These are phyloP conservation scores for Rhabdophis nuchalis DNA, from an alignment of 2,797 vertebrate genomes.

Conservation along the genomic window DNA sequence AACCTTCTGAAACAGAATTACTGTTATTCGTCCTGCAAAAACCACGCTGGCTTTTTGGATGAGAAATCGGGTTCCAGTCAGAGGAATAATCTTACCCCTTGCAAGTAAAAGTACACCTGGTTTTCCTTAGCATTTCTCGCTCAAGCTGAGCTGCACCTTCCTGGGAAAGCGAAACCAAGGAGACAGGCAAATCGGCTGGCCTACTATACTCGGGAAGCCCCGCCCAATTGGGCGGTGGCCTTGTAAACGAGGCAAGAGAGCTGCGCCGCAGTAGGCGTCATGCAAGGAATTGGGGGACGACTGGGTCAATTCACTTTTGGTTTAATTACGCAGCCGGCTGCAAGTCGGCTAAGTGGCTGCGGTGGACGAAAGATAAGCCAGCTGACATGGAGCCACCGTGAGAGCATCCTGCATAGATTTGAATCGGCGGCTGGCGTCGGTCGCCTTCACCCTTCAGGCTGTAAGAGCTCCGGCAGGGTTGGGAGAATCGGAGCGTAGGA, in stretches of 20 bases:
- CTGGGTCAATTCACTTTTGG: not conserved
- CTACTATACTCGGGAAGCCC: not conserved
- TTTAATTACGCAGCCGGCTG: not conserved
- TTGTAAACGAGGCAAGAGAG: fast-evolving
- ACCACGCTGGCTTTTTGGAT: not conserved
- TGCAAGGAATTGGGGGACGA: not conserved
- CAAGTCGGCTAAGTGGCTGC: not conserved
- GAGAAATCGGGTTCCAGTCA: not conserved
- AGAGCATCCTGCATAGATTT: not conserved
- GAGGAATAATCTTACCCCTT: not conserved
- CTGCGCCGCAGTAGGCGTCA: not conserved
- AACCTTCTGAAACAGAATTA: not conserved
- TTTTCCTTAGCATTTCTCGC: not conserved
- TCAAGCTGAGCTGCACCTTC: not conserved
- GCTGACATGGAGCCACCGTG: not conserved
- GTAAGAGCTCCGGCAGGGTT: not conserved
- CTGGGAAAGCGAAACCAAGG: not conserved
- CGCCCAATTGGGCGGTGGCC: not conserved
- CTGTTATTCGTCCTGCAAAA: not conserved
- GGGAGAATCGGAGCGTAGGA: not conserved
- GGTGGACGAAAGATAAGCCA: not conserved
- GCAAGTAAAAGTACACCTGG: not conserved
- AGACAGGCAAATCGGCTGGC: not conserved
- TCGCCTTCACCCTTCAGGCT: fast-evolving
- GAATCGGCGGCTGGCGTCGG: not conserved